Percentiles rank a stretch among this genome's conserved stretches.
These are phyloP conservation scores for Myotis myotis DNA, from an alignment of 2,797 vertebrate species.

Conservation along the genomic window DNA sequence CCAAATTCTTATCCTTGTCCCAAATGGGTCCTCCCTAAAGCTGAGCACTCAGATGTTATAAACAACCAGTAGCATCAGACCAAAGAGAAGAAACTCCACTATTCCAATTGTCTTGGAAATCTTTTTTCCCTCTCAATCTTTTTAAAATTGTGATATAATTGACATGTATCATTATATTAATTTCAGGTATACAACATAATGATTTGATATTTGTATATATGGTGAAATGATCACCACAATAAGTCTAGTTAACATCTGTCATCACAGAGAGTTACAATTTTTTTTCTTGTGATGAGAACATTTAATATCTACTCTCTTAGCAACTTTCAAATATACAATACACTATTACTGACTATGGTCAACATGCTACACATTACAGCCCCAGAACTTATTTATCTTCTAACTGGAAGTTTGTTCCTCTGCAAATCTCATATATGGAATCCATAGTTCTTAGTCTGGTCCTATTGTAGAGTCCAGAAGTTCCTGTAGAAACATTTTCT, in stretches of 20 bases:
- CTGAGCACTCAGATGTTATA: neutral
- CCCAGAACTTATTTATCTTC: neutral
- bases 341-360: neutral
- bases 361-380: neutral
- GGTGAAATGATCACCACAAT: neutral
- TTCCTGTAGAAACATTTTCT: neutral
- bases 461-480: neutral
- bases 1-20: conserved; percentile 42
- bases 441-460: neutral
- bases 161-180: neutral
- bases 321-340: neutral
- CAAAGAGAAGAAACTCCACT: conserved; percentile 3
- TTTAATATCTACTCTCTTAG: neutral
- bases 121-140: neutral
- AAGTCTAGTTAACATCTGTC: neutral
- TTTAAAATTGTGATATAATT: neutral
- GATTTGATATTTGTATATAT: neutral
- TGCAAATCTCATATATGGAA: neutral
- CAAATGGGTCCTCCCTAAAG: neutral
- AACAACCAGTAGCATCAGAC: neutral
- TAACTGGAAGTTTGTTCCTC: neutral
- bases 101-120: neutral
- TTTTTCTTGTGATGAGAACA: neutral
- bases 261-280: neutral
- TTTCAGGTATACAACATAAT: neutral